Percentiles rank a stretch among this genome's conserved stretches.
phyloP scores from a whole-genome alignment of 2,113 vertebrate species.

The Pithys albifrons region DNA sequence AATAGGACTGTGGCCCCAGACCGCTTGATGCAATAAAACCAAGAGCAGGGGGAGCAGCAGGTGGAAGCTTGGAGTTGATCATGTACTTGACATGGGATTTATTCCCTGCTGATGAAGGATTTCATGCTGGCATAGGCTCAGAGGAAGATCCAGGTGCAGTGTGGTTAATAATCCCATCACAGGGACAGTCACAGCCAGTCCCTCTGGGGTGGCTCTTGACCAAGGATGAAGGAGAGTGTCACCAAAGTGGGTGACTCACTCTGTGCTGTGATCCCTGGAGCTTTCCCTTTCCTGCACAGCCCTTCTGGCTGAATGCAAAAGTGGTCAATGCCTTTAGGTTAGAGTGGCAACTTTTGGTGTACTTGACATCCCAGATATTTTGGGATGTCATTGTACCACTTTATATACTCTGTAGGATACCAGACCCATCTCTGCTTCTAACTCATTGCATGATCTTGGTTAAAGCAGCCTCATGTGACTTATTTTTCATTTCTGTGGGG shows the following conservation, averaged over 20 bases:
- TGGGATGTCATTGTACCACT: rapidly evolving
- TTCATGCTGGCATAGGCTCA: neutral
- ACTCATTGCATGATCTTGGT: neutral
- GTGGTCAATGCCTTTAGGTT: neutral
- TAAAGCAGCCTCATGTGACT: neutral
- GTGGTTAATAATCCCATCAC: neutral
- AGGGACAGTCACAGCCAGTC: neutral
- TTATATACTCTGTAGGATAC: rapidly evolving
- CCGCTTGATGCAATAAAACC: neutral
- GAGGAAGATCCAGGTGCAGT: neutral
- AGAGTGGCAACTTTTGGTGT: neutral
- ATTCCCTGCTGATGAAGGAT: neutral
- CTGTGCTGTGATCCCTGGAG: neutral
- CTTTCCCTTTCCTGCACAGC: neutral
- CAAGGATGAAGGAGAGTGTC: neutral
- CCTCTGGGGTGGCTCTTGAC: too few relatives aligned
- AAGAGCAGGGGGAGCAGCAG: neutral
- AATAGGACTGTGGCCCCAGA: neutral
- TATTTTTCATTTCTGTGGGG: neutral
- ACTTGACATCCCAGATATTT: neutral
- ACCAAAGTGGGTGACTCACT: neutral
- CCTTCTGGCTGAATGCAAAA: neutral
- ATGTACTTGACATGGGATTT: neutral
- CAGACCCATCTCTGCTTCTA: neutral
- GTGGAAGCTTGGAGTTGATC: neutral